A percentile compares a stretch with the other conserved stretches of the same genome.
Conservation (phyloP, 2,113 vertebrate species). For the Eleginops maclovinus region DNA sequence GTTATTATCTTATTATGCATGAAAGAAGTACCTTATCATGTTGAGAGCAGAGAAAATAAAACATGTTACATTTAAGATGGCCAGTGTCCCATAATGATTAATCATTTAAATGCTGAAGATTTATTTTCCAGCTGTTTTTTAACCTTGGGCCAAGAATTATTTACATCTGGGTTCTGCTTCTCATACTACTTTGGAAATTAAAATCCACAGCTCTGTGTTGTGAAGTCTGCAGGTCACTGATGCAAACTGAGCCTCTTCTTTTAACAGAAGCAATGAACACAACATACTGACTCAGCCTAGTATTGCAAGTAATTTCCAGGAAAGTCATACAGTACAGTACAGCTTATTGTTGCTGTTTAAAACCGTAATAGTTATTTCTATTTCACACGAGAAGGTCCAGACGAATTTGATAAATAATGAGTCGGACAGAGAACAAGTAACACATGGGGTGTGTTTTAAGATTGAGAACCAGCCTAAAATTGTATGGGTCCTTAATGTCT, state of each 20-base stretch:
- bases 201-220: not conserved
- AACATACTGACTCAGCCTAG: conserved; percentile 51
- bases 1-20: not conserved
- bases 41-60: not conserved
- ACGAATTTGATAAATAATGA: conserved; percentile 1
- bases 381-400: conserved; percentile 23
- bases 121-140: not conserved
- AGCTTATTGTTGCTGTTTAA: not conserved
- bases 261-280: not conserved
- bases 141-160: not conserved
- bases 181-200: conserved; percentile 28
- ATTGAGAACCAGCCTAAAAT: not conserved
- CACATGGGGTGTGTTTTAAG: not conserved
- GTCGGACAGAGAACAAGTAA: conserved; percentile 4
- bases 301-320: conserved; percentile 40
- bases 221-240: conserved; percentile 17
- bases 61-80: not conserved
- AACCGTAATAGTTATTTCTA: not conserved
- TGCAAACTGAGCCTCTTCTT: not conserved
- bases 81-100: not conserved
- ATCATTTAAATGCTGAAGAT: not conserved
- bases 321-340: conserved; percentile 14
- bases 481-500: not conserved
- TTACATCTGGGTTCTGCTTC: not conserved
- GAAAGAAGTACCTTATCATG: not conserved